Conservation (phyloP, 1,140 invertebrate genomes). For the Teleogryllus occipitalis region DNA sequence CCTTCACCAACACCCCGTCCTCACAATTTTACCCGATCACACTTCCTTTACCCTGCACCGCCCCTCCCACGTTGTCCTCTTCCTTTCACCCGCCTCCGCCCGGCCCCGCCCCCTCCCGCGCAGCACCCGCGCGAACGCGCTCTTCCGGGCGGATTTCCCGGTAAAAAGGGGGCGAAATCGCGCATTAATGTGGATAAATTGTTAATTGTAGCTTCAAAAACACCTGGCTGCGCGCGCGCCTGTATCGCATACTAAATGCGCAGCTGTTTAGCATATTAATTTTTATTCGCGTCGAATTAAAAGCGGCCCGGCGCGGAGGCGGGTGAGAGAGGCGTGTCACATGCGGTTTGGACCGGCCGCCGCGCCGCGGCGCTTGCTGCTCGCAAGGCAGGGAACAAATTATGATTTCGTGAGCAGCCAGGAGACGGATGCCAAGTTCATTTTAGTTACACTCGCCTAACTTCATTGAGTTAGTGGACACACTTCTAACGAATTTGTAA, state of each 20-base stretch:
- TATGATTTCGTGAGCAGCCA: no score
- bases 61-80: neutral
- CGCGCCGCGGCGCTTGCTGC: no score
- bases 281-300: conserved; percentile 1
- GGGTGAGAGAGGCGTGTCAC: neutral
- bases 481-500: no score
- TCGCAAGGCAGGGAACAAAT: no score
- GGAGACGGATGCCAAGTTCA: no score
- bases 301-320: neutral
- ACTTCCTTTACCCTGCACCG: no score
- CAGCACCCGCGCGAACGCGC: no score
- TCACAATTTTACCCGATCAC: no score
- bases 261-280: neutral
- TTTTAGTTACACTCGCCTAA: no score
- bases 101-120: neutral
- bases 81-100: neutral
- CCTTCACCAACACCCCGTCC: no score
- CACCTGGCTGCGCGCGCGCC: neutral
- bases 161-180: neutral
- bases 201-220: conserved; percentile 1
- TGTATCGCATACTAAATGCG: neutral
- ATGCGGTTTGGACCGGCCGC: no score
- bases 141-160: neutral
- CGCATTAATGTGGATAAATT: neutral
- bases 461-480: no score